Conservation (phyloP, 2,113 vertebrate species). For the Oncorhynchus masou region DNA sequence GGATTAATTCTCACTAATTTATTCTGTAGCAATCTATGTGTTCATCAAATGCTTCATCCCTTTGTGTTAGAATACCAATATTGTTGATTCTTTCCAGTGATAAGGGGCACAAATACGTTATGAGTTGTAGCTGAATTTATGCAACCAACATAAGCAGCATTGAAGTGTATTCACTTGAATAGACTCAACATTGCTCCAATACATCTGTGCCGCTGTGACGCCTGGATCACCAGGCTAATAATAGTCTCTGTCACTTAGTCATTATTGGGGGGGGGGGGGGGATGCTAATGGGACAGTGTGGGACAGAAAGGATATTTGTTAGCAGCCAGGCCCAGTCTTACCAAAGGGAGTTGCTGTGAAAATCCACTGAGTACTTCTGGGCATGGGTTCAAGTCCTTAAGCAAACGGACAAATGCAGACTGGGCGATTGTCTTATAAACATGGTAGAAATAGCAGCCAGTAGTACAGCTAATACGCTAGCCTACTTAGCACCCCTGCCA, state of each 20-base stretch:
- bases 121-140: not conserved
- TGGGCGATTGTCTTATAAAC: constrained; percentile 47
- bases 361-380: constrained; percentile 38
- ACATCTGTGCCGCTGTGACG: not conserved
- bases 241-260: constrained; percentile 12
- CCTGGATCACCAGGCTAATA: constrained; percentile 2
- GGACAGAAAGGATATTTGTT: constrained; percentile 11
- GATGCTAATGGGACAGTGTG: not conserved
- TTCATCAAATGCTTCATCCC: not conserved
- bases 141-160: not conserved
- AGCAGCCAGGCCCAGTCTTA: constrained; percentile 22
- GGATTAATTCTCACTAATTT: not conserved
- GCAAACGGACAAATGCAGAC: constrained; percentile 37
- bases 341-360: constrained; percentile 27
- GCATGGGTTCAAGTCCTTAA: constrained; percentile 45
- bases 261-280: not conserved
- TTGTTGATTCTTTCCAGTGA: not conserved
- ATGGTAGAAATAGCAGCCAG: constrained; percentile 52
- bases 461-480: constrained; percentile 16
- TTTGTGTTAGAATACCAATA: not conserved
- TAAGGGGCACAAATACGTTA: not conserved
- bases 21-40: constrained; percentile 2
- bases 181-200: not conserved
- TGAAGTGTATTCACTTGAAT: constrained; percentile 1
- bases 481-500: constrained; percentile 10